These are phyloP conservation scores for Phocides pigmalion DNA, from an alignment of 1,140 invertebrate species.

Conservation along the genomic window DNA sequence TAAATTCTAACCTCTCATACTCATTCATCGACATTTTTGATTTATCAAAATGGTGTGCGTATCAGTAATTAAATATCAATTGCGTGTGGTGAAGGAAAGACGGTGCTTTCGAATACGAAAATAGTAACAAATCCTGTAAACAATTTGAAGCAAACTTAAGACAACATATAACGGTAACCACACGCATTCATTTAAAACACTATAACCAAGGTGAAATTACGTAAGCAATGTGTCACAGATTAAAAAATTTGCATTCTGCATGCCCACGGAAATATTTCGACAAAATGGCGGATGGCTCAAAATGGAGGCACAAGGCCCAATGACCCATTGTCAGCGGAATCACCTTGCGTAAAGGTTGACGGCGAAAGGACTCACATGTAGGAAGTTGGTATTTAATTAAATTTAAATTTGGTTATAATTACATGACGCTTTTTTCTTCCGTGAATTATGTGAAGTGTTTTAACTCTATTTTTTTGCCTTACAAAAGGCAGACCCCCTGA, in stretches of 20 bases:
- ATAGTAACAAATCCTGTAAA: too few species aligned
- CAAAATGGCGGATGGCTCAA: conserved; percentile 44
- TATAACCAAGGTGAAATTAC: conserved; percentile 27
- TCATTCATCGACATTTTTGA: too few species aligned
- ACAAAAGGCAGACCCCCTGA: too few species aligned
- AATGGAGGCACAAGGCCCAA: conserved; percentile 54
- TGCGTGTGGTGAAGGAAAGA: too few species aligned
- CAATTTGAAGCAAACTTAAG: too few species aligned
- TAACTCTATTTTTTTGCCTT: too few species aligned
- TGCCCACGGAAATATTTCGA: conserved; percentile 41
- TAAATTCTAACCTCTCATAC: too few species aligned
- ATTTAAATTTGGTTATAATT: not conserved
- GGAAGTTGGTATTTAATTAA: conserved; percentile 29
- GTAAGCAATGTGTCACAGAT: conserved; percentile 15
- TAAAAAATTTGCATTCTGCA: conserved; percentile 17
- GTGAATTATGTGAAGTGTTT: too few species aligned
- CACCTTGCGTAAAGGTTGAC: conserved; percentile 35
- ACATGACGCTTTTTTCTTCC: not conserved
- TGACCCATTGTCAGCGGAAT: conserved; percentile 40
- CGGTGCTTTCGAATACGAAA: too few species aligned
- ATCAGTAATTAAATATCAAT: too few species aligned
- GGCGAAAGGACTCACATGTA: conserved; percentile 28
- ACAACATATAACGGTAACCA: too few species aligned
- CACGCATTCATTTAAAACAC: not conserved
- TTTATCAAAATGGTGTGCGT: too few species aligned